Evolutionary conservation across 1,140 invertebrate genomes (phyloP), one percentile per base, ranked within the genome.

Genomic region (Macrocentrus cingulum): DNA sequence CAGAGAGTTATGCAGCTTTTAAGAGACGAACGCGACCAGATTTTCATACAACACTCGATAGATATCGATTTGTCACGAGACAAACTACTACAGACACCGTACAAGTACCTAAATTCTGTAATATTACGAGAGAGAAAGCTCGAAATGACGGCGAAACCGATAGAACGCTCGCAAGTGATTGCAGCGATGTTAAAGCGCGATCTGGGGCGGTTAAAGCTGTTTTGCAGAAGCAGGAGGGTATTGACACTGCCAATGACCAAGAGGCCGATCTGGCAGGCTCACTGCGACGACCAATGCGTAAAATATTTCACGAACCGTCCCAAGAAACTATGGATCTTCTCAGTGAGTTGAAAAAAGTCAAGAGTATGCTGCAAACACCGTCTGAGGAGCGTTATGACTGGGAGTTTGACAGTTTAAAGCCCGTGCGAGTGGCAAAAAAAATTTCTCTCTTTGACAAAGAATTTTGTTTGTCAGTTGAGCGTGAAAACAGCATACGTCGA

Each of bases 251-350:
- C 1, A 68, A 66, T 44, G 71, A 74, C 29, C 68, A 72, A 2
- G 73, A 75, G 41, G 63, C 44, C 11, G 73, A 76, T 22, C 62
- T 61, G 0, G 66, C 64, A 23, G 19, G 66, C 6, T 71, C 68
- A 4, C 20, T 68, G 8, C 62, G 65, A 19, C 56, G 68, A 41
- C 62, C 68, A 2, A 66, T 67, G 54, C 56, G 66, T 11, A 65
- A 61, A 5, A 70, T 80, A 25, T 41, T 70, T n/a, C 75, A 76
- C 42, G 75, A 80, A 16, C 76, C 76, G 1, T 78, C 75, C 0
- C 76, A 80, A 51, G 76, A 80, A 46, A 79, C 77, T 0, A 71
- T 79, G 63, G 72, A 80, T 56, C 46, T 80, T 8, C 32, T 80
- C 13, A 72, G 74, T 0, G 77, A 80, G 39, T 45, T 80, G n/a